Evolutionary conservation across 2,113 vertebrate genomes (phyloP), one percentile per base, ranked within the genome.

Genomic region (Chitala chitala): DNA sequence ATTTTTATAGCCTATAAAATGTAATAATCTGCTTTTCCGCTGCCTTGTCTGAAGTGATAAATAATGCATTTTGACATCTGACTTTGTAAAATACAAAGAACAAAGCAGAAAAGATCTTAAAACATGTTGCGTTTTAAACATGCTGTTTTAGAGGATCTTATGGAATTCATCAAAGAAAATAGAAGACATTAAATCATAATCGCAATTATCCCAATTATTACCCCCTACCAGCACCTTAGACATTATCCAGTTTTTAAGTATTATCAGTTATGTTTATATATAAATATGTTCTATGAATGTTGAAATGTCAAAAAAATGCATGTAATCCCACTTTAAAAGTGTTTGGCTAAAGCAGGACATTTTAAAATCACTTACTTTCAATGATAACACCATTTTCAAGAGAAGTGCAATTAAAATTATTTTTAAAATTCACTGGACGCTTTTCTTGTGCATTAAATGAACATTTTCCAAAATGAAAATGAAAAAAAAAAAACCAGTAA

Each of bases 41-140:
- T 75, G 77, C 58, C 58, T 73, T 77, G 66, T 75, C 75, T 38
- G 73, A 75, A 72, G 69, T 73, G 76, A 80, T 82, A 81, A 82
- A 84, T 77, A 79, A 82, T 73, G 78, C 73, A 78, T 76, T 71
- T 33, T 78, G 75, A 65, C 73, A 81, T 78, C 46, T 77, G 65
- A 74, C 76, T 76, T 71, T 46, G 65, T 71, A 53, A 58, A 61
- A 73, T 66, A 75, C 72, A 75, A 77, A 77, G 63, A 75, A 70
- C 42, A 63, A 66, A 71, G 75, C 50, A 74, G 75, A 69, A 72
- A 73, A 77, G n/a, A 48, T 77, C 78, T 80, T 77, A 73, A 66
- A 78, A 74, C 36, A 53, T 54, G 71, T 69, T 78, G 31, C 59
- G 63, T 76, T 59, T 81, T 80, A 83, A 80, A 63, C 72, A 72